Base-by-base conservation (phyloP, 2,888 invertebrate genomes). In the Hyppa rectilinea region DNA sequence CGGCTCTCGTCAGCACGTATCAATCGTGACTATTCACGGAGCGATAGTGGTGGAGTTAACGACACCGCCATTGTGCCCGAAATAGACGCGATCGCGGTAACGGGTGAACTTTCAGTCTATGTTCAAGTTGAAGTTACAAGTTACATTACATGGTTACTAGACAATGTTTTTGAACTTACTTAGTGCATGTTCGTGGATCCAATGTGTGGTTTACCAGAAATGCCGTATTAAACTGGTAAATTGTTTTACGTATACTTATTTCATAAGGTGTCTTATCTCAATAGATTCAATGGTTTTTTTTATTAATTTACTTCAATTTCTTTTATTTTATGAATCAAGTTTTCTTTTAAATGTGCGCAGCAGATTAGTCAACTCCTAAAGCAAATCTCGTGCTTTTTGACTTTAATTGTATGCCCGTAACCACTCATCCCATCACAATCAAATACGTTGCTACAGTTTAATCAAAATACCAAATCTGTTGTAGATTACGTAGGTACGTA, bases 401-500 rank as follows among this genome's bases (percentile, higher is more conserved):
- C 12, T 34, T 31, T 17, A 23, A 62, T 55, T 69, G 26, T 47
- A 66, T 67, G 49, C 55, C 10, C 23, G 56, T 69, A 52, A 52
- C 38, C 65, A 49, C 36, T 12, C 61, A 58, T 47, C 20, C 49
- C 38, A 66, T 58, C 31, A 62, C 17, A 45, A 58, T 71, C 47
- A 47, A 78, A 68, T 59, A 65, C 38, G 53, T 60, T 40, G 43
- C n/a, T 34, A 68, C 43, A 64, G 45, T 74, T 81, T 74, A 81
- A 85, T 84, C 73, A 77, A 73, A 81, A 75, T 64, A 67, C 68
- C 66, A 78, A 78, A 83, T 85, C 78, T 73, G 71, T 72, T 66
- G 80, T 80, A 86, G 75, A 80, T 85, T 84, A 84, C 78, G 71
- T 80, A 81, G 81, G 75, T 80, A 74, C 76, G 34, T 50, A 77